Percentiles rank a stretch among this genome's conserved stretches.
These are phyloP conservation scores for Archips crataeganus DNA, from an alignment of 2,888 invertebrate genomes.

Conservation along the genomic window DNA sequence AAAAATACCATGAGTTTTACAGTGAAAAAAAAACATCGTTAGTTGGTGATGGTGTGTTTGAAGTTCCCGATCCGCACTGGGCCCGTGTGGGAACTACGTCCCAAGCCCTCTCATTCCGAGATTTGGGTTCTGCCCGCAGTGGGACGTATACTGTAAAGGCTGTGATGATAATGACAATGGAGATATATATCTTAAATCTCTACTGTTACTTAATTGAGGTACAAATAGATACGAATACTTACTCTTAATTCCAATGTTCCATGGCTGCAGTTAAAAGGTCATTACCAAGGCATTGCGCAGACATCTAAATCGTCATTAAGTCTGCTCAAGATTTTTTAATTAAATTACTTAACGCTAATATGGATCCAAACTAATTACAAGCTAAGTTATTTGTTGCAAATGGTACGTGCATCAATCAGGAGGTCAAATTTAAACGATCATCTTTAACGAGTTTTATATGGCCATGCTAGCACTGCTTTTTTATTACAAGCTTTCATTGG, in stretches of 20 bases:
- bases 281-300: not conserved
- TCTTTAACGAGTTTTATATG: not conserved
- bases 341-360: not conserved
- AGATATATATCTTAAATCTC: too few relatives aligned
- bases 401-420: not conserved
- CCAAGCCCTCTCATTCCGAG: too few relatives aligned
- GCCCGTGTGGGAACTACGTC: too few relatives aligned
- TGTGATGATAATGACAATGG: too few relatives aligned
- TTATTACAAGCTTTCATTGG: not conserved
- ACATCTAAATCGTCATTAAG: constrained; percentile 5
- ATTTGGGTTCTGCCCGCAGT: too few relatives aligned
- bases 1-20: too few relatives aligned
- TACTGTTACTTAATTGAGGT: too few relatives aligned
- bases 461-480: not conserved
- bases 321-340: not conserved
- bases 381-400: not conserved
- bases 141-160: too few relatives aligned
- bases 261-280: not conserved
- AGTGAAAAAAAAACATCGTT: too few relatives aligned
- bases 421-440: not conserved
- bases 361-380: not conserved
- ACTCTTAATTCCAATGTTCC: not conserved
- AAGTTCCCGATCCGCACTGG: too few relatives aligned
- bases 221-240: too few relatives aligned
- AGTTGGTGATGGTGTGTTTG: too few relatives aligned